Conservation (phyloP, 2,888 invertebrate species). For the Dynastes hyllus region DNA sequence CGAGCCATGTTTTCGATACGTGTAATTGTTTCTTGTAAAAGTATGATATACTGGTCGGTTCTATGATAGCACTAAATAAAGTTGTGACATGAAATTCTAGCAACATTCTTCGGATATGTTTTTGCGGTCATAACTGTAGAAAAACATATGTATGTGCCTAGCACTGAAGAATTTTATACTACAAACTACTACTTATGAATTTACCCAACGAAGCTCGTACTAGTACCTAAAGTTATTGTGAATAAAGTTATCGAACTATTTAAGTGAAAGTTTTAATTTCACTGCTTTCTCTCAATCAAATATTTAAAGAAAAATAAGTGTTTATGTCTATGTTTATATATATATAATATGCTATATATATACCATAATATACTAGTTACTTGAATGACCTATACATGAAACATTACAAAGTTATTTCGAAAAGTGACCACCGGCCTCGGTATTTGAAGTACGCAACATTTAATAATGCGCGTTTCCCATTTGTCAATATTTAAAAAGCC, state of each 20-base stretch:
- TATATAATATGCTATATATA: no score
- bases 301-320: constrained; percentile 43
- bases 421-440: not conserved
- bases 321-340: constrained; percentile 17
- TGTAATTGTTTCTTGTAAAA: no score
- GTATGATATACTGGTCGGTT: no score
- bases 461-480: not conserved
- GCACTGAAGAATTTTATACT: not conserved
- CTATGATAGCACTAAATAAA: no score
- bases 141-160: no score
- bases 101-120: no score
- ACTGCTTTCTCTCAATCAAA: constrained; percentile 44
- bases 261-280: constrained; percentile 49
- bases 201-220: constrained; percentile 1
- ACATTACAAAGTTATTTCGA: no score
- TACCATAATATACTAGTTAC: no score
- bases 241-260: constrained; percentile 34
- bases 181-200: constrained; percentile 12
- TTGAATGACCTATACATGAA: not conserved
- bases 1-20: no score
- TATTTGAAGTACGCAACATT: constrained; percentile 7
- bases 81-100: no score
- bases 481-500: constrained; percentile 1
- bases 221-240: not conserved
- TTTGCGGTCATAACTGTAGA: no score